phyloP scores from a whole-genome alignment of 1,140 invertebrate species.

The Drosophila chauvacae region DNA sequence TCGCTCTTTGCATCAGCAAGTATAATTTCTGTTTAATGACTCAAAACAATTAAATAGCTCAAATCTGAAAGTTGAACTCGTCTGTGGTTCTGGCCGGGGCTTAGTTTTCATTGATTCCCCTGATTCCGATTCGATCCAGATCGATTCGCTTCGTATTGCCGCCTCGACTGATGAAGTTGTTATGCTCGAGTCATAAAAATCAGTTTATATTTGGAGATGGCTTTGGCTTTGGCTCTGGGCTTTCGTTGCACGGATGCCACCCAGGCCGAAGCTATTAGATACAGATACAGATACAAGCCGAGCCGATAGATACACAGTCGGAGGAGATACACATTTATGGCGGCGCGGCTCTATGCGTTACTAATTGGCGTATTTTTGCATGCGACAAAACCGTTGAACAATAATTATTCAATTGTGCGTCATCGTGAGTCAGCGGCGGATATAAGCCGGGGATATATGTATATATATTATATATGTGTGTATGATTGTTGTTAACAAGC shows the following conservation, averaged over 20 bases:
- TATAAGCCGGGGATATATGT: background rate
- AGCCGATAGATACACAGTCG: background rate
- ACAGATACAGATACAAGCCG: constrained; percentile 13
- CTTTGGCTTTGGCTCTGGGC: constrained; percentile 12
- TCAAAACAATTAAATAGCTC: background rate
- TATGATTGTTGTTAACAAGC: constrained; percentile 66
- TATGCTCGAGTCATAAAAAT: constrained; percentile 40
- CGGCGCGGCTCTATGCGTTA: constrained; percentile 53
- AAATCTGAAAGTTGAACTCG: background rate
- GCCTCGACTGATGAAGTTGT: constrained; percentile 32
- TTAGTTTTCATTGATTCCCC: constrained; percentile 7
- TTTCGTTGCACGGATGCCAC: constrained; percentile 59
- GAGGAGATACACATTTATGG: constrained; percentile 14
- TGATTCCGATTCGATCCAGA: constrained; percentile 14
- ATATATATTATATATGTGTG: background rate
- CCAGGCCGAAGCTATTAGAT: constrained; percentile 45
- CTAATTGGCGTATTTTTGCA: constrained; percentile 70
- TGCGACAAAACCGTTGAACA: constrained; percentile 70
- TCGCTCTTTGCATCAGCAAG: background rate
- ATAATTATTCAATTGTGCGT: constrained; percentile 74
- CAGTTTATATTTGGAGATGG: constrained; percentile 36
- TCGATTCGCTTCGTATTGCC: constrained; percentile 29
- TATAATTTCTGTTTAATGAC: background rate
- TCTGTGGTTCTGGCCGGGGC: background rate
- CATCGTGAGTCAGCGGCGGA: constrained; percentile 73